phyloP scores from a whole-genome alignment of 2,113 vertebrate genomes.

The Chrysochloris asiatica region DNA sequence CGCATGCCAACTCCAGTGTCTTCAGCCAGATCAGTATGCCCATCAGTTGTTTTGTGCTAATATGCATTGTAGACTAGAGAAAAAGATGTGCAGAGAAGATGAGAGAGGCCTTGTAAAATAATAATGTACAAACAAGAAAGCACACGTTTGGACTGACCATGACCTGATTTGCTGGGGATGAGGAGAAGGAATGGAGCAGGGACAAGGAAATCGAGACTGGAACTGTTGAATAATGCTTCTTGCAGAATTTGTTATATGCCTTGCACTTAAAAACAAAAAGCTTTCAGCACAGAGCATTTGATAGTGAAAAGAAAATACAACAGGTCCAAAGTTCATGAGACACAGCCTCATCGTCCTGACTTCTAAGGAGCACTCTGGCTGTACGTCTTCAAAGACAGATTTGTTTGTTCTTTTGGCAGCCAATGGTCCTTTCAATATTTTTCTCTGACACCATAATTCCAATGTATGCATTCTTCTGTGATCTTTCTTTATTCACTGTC shows the following conservation, averaged over 20 bases:
- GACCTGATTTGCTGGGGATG: neutral
- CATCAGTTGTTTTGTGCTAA: no score
- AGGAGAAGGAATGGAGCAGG: neutral
- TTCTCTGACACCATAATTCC: no score
- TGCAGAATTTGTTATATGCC: neutral
- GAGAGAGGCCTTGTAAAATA: neutral
- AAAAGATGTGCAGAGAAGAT: neutral
- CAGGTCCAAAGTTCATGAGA: no score
- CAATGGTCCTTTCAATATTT: no score
- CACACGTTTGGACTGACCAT: neutral
- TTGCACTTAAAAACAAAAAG: neutral
- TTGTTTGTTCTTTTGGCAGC: no score
- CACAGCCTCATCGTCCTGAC: no score
- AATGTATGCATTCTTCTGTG: no score
- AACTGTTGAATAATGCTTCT: neutral
- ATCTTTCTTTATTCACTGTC: no score
- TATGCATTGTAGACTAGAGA: neutral
- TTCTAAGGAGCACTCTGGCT: no score
- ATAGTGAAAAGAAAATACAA: neutral
- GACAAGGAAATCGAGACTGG: neutral
- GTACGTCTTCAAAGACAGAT: no score
- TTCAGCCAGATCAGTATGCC: neutral
- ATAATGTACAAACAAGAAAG: neutral
- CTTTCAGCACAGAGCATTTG: neutral
- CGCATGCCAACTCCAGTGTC: rapidly evolving